phyloP scores from a whole-genome alignment of 2,797 vertebrate species.

The Oreonectes daqikongensis region DNA sequence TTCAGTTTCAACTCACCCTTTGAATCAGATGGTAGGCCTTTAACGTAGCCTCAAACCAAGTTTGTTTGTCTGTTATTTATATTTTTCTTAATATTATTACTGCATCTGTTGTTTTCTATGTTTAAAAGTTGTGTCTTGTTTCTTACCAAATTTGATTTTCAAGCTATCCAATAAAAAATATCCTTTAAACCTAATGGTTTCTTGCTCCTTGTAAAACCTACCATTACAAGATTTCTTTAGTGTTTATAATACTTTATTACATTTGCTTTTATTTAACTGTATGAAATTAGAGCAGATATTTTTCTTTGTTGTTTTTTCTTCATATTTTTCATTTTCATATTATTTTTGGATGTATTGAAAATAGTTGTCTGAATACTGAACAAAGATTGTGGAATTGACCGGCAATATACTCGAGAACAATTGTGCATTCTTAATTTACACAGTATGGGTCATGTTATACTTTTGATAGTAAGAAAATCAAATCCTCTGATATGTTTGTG shows the following conservation, averaged over 20 bases:
- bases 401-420: not conserved
- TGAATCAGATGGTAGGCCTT: not conserved
- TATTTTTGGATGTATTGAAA: no score
- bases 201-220: not conserved
- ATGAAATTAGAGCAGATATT: not conserved
- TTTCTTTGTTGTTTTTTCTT: not conserved
- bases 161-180: constrained; percentile 49
- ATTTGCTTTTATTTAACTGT: not conserved
- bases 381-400: no score
- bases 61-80: constrained; percentile 28
- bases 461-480: not conserved
- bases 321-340: not conserved
- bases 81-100: constrained; percentile 8
- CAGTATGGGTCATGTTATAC: not conserved
- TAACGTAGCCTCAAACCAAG: not conserved
- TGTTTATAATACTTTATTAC: not conserved
- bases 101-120: constrained; percentile 28
- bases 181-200: constrained; percentile 13
- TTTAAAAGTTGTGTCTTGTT: constrained; percentile 27
- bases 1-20: not conserved
- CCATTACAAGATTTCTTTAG: not conserved
- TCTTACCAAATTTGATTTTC: constrained; percentile 26
- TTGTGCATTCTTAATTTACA: constrained; percentile 13
- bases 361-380: no score
- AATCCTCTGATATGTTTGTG: constrained; percentile 5